Base-by-base conservation (phyloP, 2,888 invertebrate species). In the Microctonus hyperodae region DNA sequence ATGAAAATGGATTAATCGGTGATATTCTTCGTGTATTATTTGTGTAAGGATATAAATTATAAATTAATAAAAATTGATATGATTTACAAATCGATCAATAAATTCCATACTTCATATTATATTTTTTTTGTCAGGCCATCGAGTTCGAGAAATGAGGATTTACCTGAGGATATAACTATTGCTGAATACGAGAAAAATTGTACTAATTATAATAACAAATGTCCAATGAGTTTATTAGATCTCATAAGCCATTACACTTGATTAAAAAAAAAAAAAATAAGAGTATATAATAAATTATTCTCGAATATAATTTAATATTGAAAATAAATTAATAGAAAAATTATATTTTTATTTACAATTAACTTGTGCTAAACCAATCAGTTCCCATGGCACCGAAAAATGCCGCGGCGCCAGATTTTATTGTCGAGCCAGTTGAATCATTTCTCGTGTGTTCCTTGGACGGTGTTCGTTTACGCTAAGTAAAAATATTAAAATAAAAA, bases 351-450 rank as follows among this genome's bases (percentile, higher is more conserved):
- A 69, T 50, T 10, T 31, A 59, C 66, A 66, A 69, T 76, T 76
- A 83, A 73, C 79, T 78, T 23, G 82, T 76, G 69, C 91, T 88
- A 79, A 94, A 94, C 93, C 93, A 94, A 81, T 94, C 93, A 10
- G 91, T 90, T 7, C 93, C 91, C 89, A 93, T 91, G 2, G 91
- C 91, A 63, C 91, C 93, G 82, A 94, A 93, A 84, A 94, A 90
- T 0, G 93, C 91, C 0, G 92, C 91, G 0, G 93, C 92, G 13
- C 92, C 90, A 16, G 92, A 92, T 72, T 92, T 89, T 62, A 87
- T 85, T 2, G 85, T 82, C 22, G 85, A 81, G 0, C 90, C 88
- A 53, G 88, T 86, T 1, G 89, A 83, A 69, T 86, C 85, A 60
- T 76, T 84, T 31, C 78, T 76, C 51, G 81, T 81, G 60, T 81